A percentile compares a stretch with the other conserved stretches of the same genome.
Evolutionary conservation across 2,888 invertebrate genomes (phyloP).

Genomic region (Laothoe populi): DNA sequence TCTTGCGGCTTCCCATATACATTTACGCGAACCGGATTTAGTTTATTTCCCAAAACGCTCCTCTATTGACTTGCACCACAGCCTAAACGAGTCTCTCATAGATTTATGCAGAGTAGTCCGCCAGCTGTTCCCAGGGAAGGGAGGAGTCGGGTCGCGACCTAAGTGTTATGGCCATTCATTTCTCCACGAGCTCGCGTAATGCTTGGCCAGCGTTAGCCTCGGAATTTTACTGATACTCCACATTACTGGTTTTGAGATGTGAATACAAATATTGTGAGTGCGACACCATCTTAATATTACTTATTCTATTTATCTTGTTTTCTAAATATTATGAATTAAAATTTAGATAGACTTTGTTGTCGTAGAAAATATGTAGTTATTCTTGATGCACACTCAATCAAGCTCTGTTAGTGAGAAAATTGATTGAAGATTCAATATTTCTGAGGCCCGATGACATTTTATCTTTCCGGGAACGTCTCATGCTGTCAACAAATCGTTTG

Average conservation of each 20-base stretch:
- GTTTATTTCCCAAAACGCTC: background rate
- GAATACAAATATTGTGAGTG: background rate
- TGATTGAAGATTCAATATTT: background rate
- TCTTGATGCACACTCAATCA: too few species aligned
- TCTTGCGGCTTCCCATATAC: too few species aligned
- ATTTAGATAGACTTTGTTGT: too few species aligned
- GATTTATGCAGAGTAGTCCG: constrained; percentile 31
- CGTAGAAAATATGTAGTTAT: too few species aligned
- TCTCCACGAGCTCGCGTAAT: constrained; percentile 29
- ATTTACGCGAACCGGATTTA: background rate
- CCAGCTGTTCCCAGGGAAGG: constrained; percentile 29
- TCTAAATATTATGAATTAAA: too few species aligned
- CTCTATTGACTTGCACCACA: background rate
- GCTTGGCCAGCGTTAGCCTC: constrained; percentile 6
- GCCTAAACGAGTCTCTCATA: constrained; percentile 25
- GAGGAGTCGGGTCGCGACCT: constrained; percentile 28
- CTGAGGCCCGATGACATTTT: background rate
- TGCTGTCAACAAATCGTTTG: background rate
- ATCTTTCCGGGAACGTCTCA: background rate
- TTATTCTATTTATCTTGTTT: too few species aligned
- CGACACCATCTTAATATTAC: too few species aligned
- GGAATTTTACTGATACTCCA: constrained; percentile 2
- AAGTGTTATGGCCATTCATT: constrained; percentile 32
- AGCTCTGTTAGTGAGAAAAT: background rate
- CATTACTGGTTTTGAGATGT: background rate